Evolutionary conservation across 2,888 invertebrate genomes (phyloP), one percentile per base, ranked within the genome.

Genomic region (Gnatocerus cornutus): DNA sequence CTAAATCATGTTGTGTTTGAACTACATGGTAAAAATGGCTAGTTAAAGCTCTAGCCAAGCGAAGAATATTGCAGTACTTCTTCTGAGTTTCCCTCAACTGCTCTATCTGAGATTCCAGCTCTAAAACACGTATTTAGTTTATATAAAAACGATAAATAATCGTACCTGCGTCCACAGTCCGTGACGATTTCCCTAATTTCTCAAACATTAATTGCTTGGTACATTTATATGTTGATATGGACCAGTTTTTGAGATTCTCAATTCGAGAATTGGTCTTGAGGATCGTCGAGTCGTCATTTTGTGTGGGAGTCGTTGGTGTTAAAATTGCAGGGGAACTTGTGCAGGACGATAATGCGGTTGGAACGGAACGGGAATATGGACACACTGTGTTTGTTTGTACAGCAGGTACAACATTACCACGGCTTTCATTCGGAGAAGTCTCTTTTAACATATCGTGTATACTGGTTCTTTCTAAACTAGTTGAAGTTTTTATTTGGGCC

Each of bases 161-260:
- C 41, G 80, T 77, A 93, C 93, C 93, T 76, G 95, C 92, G 83
- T 96, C 96, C 55, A 96, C 93, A 45, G 96, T 96, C 69, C 96
- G 89, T 6, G 95, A 94, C 46, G 94, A 93, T 87, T 97, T 99
- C 12, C 99, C 99, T 64, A 99, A 88, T 83, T 96, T 97, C 84
- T 99, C 99, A 77, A 97, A 94, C 86, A 99, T 92, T 69, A 98
- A 89, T 84, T 99, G 99, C 80, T 96, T 94, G 4, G 99, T 99
- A 84, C 98, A 99, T 86, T 98, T 99, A 85, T 97, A 99, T 0
- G 98, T 98, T 70, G 97, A 97, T 82, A 99, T 95, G 73, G 98
- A 96, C 99, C 99, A 99, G 83, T 94, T 96, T 83, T 94, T 96
- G 72, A 99, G 88, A 67, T 93, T 92, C 84, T 98, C 98, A 81